Base-by-base conservation (phyloP, 2,888 invertebrate genomes). In the Cephus spinipes region DNA sequence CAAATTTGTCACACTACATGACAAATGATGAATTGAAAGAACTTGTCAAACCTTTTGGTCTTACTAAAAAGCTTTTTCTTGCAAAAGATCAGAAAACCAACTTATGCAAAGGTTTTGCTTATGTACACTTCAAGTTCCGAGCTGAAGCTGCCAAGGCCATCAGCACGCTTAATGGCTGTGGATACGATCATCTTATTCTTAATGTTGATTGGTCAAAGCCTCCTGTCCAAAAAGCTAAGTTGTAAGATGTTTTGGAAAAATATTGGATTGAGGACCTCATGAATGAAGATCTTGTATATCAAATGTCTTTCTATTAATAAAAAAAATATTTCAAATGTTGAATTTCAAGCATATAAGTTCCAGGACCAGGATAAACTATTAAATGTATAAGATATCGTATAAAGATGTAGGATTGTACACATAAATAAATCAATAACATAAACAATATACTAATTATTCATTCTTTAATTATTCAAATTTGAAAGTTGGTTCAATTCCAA, bases 121-220 rank as follows among this genome's bases (percentile, higher is more conserved):
- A 99, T 91, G 98, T 99, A 80, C 99, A 99, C 89, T 99, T 98
- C 93, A 97, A 97, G 91, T 95, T 95, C 86, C 94, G 96, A 86
- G 95, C 96, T 87, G 98, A 98, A 92, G 99, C 99, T 73, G 96
- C 97, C 6, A 95, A 96, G 87, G 99, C 99, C 78, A 98, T 99
- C 89, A 93, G 95, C 80, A 94, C 94, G 76, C 94, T 99, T 23
- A 96, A 98, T 89, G 98, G 98, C 0, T 96, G 97, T 90, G 98
- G 99, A 81, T 99, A 98, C 91, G 99, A 99, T 92, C 99, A 99
- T 93, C 95, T 99, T 86, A 99, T 99, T 92, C 93, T 99, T 76
- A 98, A 95, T 92, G 99, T 99, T n/a, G 99, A 99, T 93, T 99
- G 99, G 99, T 98, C 99, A 0, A 99, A 98, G 90, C 97, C 97